phyloP scores from a whole-genome alignment of 2,888 invertebrate species.

The Troides oblongomaculatus region DNA sequence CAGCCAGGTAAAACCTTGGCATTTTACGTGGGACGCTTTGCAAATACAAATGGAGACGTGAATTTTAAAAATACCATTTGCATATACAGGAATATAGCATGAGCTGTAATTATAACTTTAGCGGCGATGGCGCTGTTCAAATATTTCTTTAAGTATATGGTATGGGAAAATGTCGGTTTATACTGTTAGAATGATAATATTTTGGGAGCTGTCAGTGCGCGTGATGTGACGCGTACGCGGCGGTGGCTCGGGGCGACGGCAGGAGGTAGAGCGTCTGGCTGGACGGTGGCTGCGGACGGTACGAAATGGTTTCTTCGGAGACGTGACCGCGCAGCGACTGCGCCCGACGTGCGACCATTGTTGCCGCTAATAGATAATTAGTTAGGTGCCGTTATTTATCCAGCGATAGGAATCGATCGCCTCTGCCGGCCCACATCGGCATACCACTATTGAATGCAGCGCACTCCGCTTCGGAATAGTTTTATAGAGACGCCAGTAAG shows the following conservation, averaged over 20 bases:
- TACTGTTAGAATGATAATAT: conserved; percentile 20
- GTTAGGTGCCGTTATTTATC: conserved; percentile 72
- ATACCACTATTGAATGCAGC: not conserved
- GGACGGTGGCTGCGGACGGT: conserved; percentile 21
- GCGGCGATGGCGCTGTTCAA: conserved; percentile 25
- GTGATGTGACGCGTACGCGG: conserved; percentile 1
- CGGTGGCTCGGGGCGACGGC: conserved; percentile 4
- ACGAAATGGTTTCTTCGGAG: conserved; percentile 47
- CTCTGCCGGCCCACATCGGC: conserved; percentile 54
- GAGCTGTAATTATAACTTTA: conserved; percentile 37
- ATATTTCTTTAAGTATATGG: not conserved
- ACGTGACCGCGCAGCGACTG: conserved; percentile 48
- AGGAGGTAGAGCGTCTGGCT: conserved; percentile 5
- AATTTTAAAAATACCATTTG: conserved; percentile 60
- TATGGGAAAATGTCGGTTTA: conserved; percentile 20
- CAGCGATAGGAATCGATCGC: conserved; percentile 56
- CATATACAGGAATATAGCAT: conserved; percentile 56
- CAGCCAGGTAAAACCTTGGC: conserved; percentile 69
- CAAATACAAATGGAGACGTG: conserved; percentile 70
- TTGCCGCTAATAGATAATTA: conserved; percentile 76
- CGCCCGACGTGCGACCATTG: conserved; percentile 70
- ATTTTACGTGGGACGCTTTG: conserved; percentile 67
- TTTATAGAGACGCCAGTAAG: conserved; percentile 23
- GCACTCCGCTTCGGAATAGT: conserved; percentile 39
- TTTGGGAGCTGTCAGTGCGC: not conserved